phyloP scores from a whole-genome alignment of 2,797 vertebrate species.

The Melanotaenia nigrans region DNA sequence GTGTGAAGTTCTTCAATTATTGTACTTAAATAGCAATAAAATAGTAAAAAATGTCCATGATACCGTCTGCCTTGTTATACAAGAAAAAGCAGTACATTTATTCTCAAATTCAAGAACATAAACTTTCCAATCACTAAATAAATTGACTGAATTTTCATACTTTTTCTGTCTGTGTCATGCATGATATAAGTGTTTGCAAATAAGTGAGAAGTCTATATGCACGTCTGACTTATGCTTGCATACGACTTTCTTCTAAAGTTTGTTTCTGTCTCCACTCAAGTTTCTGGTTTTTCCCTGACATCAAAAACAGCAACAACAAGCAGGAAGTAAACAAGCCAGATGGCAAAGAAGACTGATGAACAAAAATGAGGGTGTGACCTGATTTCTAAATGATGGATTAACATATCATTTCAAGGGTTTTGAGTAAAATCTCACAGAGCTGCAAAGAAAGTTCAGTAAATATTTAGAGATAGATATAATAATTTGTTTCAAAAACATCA shows the following conservation, averaged over 20 bases:
- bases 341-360: constrained; percentile 36
- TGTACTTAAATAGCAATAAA: no score
- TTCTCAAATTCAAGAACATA: not conserved
- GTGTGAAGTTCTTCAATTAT: no score
- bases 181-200: not conserved
- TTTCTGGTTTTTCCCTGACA: constrained; percentile 24
- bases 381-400: constrained; percentile 52
- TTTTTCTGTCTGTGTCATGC: not conserved
- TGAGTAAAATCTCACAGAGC: constrained; percentile 26
- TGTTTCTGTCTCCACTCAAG: constrained; percentile 11
- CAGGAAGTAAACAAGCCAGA: constrained; percentile 37
- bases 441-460: constrained; percentile 17
- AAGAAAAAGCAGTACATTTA: not conserved
- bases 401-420: constrained; percentile 30
- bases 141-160: not conserved
- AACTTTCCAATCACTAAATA: not conserved
- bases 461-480: constrained; percentile 5
- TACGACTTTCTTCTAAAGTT: no score
- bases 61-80: not conserved
- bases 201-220: not conserved
- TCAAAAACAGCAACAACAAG: constrained; percentile 29
- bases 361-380: constrained; percentile 47
- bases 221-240: not conserved
- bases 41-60: no score
- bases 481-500: not conserved